Conservation (phyloP, 2,797 vertebrate species). For the Orestias chungarensis region DNA sequence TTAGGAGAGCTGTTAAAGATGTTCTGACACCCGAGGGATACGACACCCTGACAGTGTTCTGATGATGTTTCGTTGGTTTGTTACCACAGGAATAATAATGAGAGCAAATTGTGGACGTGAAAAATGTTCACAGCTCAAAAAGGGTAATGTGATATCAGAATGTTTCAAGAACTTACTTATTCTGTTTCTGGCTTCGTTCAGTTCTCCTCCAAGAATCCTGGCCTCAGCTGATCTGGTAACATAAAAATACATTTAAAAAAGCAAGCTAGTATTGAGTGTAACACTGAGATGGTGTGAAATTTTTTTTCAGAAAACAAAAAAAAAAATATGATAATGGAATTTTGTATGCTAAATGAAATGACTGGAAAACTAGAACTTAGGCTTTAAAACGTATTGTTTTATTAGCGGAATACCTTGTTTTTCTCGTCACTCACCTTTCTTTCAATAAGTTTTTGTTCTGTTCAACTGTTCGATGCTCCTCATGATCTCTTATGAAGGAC, state of each 20-base stretch:
- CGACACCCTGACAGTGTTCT: conserved; percentile 35
- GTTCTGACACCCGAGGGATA: conserved; percentile 41
- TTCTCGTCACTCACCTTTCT: conserved; percentile 80
- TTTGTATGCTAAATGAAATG: background rate
- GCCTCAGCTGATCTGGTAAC: conserved; percentile 88
- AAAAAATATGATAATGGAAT: background rate
- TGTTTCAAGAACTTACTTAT: conserved; percentile 86
- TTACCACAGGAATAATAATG: conserved; percentile 25
- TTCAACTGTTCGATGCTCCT: conserved; percentile 83
- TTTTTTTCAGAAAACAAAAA: background rate
- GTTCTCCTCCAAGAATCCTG: conserved; percentile 83
- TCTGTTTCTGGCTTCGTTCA: conserved; percentile 82
- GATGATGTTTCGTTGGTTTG: conserved; percentile 43
- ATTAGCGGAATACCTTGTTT: background rate
- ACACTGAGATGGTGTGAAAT: background rate
- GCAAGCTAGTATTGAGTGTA: conserved; percentile 2
- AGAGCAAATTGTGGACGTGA: background rate
- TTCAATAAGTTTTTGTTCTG: conserved; percentile 89
- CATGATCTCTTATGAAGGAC: conserved; percentile 85
- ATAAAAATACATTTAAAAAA: too few species aligned
- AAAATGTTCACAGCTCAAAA: conserved; percentile 26
- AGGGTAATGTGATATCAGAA: conserved; percentile 25
- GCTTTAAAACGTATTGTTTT: too few species aligned
- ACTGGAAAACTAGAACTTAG: background rate
- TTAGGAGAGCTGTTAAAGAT: conserved; percentile 71